phyloP scores from a whole-genome alignment of 2,888 invertebrate species.

The Aphodius granarius region DNA sequence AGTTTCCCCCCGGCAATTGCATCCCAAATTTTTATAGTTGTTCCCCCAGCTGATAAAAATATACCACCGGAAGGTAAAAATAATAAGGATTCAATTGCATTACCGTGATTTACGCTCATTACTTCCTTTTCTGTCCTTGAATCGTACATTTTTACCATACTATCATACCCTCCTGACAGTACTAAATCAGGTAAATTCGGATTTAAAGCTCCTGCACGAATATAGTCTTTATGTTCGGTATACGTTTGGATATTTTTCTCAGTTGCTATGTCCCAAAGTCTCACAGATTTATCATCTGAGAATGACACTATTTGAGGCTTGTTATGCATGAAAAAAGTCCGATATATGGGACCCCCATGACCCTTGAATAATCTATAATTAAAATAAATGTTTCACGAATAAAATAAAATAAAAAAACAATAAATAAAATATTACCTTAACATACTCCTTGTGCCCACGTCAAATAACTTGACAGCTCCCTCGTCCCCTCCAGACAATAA shows the following conservation, averaged over 20 bases:
- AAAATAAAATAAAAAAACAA: not conserved
- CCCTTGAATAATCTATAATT: slow-evolving; percentile 76
- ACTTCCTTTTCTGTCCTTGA: slow-evolving; percentile 70
- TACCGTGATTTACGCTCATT: slow-evolving; percentile 80
- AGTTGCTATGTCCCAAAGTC: slow-evolving; percentile 89
- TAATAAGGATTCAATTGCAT: slow-evolving; percentile 86
- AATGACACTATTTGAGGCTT: slow-evolving; percentile 81
- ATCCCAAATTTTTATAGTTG: slow-evolving; percentile 93
- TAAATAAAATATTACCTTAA: slow-evolving; percentile 53
- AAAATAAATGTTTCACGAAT: not conserved
- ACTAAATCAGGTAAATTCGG: slow-evolving; percentile 75
- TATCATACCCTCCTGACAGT: slow-evolving; percentile 88
- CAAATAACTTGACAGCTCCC: slow-evolving; percentile 82
- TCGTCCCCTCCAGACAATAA: slow-evolving; percentile 91
- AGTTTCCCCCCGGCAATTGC: slow-evolving; percentile 84
- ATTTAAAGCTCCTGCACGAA: slow-evolving; percentile 81
- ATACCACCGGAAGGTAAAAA: slow-evolving; percentile 89
- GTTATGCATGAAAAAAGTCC: slow-evolving; percentile 79
- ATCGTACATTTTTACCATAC: slow-evolving; percentile 86
- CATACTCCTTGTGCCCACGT: slow-evolving; percentile 79
- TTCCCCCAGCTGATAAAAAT: slow-evolving; percentile 90
- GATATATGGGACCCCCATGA: slow-evolving; percentile 78
- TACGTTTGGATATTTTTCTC: slow-evolving; percentile 72
- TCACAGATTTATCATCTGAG: slow-evolving; percentile 86
- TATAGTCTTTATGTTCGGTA: slow-evolving; percentile 75